These are phyloP conservation scores for Cassiopea xamachana DNA, from an alignment of 30 jellyfish, hydroid and myxozoan species.

Conservation along the genomic window DNA sequence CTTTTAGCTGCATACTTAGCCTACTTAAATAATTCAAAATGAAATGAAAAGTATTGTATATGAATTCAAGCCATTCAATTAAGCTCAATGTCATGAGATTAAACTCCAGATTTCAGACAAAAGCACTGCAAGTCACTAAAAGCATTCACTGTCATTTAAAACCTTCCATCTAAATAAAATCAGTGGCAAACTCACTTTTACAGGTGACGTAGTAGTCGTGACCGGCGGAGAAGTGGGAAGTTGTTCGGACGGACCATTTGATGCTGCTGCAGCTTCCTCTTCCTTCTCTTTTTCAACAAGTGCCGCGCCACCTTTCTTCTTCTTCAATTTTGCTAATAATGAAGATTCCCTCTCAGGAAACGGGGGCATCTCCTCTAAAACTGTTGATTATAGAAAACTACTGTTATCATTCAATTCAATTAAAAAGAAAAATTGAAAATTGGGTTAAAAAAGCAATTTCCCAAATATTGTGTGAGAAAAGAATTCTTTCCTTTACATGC, in stretches of 20 bases:
- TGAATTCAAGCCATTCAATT: no score
- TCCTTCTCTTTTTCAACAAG: conserved; percentile 68
- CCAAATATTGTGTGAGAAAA: no score
- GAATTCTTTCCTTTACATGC: no score
- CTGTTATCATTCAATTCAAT: background rate
- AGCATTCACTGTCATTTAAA: no score
- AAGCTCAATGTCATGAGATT: no score
- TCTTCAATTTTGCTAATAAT: conserved; percentile 87
- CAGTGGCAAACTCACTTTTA: conserved; percentile 37
- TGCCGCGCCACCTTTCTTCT: conserved; percentile 87
- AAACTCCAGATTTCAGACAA: no score
- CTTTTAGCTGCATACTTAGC: no score
- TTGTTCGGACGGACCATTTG: conserved; percentile 82
- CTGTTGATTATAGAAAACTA: conserved; percentile 30
- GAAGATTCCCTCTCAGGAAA: conserved; percentile 97
- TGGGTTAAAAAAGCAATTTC: background rate
- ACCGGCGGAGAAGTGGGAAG: conserved; percentile 45
- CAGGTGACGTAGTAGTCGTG: conserved; percentile 56
- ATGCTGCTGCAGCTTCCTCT: conserved; percentile 76
- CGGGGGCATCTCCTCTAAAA: conserved; percentile 98
- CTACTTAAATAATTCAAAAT: no score
- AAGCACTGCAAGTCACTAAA: no score
- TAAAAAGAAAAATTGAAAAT: background rate
- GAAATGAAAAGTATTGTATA: no score
- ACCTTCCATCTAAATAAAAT: no score